Evolutionary conservation across 2,797 vertebrate genomes (phyloP).

Genomic region (Petrocephalus sullivani): DNA sequence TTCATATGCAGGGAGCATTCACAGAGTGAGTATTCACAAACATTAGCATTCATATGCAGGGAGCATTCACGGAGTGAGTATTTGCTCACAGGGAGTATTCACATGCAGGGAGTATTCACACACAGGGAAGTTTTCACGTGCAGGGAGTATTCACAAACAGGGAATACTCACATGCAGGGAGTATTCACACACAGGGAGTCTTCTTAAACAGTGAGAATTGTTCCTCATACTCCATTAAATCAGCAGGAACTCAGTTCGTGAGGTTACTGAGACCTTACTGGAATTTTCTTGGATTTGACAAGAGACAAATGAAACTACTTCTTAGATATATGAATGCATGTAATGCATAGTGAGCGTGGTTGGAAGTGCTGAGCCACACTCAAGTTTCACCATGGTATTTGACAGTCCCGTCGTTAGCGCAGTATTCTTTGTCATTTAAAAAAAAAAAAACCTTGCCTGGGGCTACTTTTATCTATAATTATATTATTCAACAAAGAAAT

Average conservation of each 20-base stretch:
- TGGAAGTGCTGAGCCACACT: constrained; percentile 14
- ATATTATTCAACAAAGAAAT: constrained; percentile 27
- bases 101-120: too few relatives aligned
- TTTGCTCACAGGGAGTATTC: too few relatives aligned
- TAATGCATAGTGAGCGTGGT: constrained; percentile 8
- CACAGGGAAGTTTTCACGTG: too few relatives aligned
- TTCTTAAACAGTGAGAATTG: not conserved
- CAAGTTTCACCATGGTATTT: constrained; percentile 7
- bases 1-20: too few relatives aligned
- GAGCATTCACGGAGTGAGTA: too few relatives aligned
- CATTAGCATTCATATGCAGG: too few relatives aligned
- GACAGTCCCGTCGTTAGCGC: constrained; percentile 6
- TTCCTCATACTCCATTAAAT: not conserved
- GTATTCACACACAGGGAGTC: too few relatives aligned
- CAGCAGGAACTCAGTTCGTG: not conserved
- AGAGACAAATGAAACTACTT: constrained; percentile 8
- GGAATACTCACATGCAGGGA: too few relatives aligned
- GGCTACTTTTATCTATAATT: constrained; percentile 23
- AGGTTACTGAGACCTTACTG: not conserved
- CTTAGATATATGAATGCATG: constrained; percentile 13
- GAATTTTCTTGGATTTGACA: constrained; percentile 14
- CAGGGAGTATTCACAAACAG: too few relatives aligned
- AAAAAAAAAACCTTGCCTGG: constrained; percentile 3
- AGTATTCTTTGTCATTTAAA: constrained; percentile 16
- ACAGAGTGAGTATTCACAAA: too few relatives aligned